Conservation (phyloP, 2,888 invertebrate genomes). For the Kuschelorhynchus macadamiae region DNA sequence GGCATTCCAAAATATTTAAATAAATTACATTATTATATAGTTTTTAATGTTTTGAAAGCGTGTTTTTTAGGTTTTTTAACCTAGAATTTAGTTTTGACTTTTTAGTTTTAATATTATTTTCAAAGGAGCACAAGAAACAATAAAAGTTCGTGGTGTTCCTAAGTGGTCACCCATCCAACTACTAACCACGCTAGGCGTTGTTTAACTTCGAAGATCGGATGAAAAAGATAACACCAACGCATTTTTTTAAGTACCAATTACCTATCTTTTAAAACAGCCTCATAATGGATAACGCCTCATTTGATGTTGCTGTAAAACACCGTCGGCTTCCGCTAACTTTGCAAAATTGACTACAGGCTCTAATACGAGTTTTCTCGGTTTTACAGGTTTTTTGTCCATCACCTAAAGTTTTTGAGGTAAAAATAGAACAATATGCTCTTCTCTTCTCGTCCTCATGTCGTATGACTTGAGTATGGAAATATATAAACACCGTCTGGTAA, state of each 20-base stretch:
- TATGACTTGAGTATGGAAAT: conserved; percentile 23
- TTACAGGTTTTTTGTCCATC: background rate
- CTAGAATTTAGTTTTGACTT: no score
- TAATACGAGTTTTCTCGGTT: conserved; percentile 1
- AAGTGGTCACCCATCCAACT: no score
- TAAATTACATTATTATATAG: conserved; percentile 5
- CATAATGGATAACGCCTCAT: background rate
- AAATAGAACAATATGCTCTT: conserved; percentile 5
- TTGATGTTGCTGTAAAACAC: conserved; percentile 3
- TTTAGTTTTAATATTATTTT: no score
- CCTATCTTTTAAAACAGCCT: background rate
- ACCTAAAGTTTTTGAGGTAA: conserved; percentile 2
- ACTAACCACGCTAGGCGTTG: no score
- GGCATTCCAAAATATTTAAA: conserved; percentile 1
- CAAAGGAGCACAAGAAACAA: no score
- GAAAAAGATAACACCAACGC: no score
- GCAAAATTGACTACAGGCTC: conserved; percentile 1
- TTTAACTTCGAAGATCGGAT: no score
- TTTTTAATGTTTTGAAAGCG: background rate
- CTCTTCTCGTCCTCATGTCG: conserved; percentile 19
- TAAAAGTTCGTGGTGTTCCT: no score
- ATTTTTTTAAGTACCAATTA: no score
- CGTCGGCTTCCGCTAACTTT: conserved; percentile 3
- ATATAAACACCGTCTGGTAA: background rate
- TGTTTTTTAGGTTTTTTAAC: background rate